Evolutionary conservation across 2,797 vertebrate species (phyloP).

Genomic region (Acipenser ruthenus): DNA sequence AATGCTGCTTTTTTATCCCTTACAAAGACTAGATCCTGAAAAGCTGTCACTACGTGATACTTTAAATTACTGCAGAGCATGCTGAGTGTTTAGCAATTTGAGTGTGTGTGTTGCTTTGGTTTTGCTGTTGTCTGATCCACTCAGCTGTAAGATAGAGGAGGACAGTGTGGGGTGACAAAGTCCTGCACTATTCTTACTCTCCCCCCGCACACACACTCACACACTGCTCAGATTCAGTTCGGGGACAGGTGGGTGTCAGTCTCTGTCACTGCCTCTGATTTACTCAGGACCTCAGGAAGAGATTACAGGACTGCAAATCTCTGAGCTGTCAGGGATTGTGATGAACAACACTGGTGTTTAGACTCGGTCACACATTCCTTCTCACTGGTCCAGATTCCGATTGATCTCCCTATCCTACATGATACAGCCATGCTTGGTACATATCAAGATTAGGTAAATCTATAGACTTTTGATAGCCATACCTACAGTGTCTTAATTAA

Average conservation of each 20-base stretch:
- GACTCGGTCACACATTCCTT: background rate
- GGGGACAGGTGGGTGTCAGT: slow-evolving; percentile 13
- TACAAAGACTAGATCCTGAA: too few relatives aligned
- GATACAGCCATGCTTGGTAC: background rate
- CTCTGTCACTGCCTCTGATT: slow-evolving; percentile 10
- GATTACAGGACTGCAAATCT: background rate
- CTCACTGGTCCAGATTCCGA: too few relatives aligned
- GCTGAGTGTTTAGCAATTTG: too few relatives aligned
- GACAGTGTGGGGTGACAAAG: background rate
- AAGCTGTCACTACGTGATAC: too few relatives aligned
- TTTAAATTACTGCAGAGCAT: too few relatives aligned
- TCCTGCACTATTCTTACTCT: background rate
- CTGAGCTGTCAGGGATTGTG: background rate
- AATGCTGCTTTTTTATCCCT: too few relatives aligned
- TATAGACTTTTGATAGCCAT: too few relatives aligned
- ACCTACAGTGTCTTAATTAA: too few relatives aligned
- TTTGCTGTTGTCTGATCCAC: too few relatives aligned
- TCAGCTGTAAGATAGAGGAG: background rate
- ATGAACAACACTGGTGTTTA: background rate
- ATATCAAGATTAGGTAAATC: background rate
- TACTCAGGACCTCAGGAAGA: slow-evolving; percentile 14
- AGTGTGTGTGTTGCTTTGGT: too few relatives aligned
- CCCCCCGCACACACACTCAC: background rate
- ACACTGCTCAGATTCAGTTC: background rate
- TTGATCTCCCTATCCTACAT: background rate